phyloP scores from a whole-genome alignment of 2,888 invertebrate species.

The Tenthredo distinguenda region DNA sequence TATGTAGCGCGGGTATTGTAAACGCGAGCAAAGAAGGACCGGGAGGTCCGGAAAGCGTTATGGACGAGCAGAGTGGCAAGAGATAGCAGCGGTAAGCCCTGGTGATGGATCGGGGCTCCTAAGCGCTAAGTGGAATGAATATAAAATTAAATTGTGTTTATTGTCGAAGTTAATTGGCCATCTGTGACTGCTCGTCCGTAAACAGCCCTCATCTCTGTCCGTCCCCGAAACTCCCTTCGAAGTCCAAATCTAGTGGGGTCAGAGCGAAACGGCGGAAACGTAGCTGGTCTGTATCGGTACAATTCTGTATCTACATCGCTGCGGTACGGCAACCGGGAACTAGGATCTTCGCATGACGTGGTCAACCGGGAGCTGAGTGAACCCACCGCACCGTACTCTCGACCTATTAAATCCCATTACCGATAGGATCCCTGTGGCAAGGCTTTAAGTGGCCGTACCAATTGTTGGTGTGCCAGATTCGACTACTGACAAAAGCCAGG shows the following conservation, averaged over 20 bases:
- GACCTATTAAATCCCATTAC: conserved; percentile 50
- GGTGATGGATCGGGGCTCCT: conserved; percentile 71
- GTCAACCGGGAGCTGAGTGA: conserved; percentile 20
- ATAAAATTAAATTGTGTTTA: conserved; percentile 75
- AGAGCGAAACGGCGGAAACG: conserved; percentile 12
- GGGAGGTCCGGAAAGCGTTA: conserved; percentile 55
- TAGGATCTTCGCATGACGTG: conserved; percentile 19
- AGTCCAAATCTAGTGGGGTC: conserved; percentile 13
- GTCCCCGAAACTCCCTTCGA: conserved; percentile 50
- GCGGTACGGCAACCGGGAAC: background rate
- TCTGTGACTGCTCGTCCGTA: conserved; percentile 69
- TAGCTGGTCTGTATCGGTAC: conserved; percentile 11
- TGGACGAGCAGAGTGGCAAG: conserved; percentile 67
- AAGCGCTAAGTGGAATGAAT: conserved; percentile 74
- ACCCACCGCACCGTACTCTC: conserved; percentile 26
- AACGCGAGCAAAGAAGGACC: conserved; percentile 53
- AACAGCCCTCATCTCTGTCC: conserved; percentile 53
- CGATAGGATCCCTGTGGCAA: conserved; percentile 38
- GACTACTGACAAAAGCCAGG: conserved; percentile 40
- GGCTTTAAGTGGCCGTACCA: conserved; percentile 32
- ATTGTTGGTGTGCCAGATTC: conserved; percentile 13
- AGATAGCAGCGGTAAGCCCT: conserved; percentile 71
- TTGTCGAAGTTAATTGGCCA: conserved; percentile 75
- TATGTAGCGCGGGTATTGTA: conserved; percentile 58
- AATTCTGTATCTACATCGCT: background rate